phyloP scores from a whole-genome alignment of 2,888 invertebrate genomes.

The Athetis lepigone region DNA sequence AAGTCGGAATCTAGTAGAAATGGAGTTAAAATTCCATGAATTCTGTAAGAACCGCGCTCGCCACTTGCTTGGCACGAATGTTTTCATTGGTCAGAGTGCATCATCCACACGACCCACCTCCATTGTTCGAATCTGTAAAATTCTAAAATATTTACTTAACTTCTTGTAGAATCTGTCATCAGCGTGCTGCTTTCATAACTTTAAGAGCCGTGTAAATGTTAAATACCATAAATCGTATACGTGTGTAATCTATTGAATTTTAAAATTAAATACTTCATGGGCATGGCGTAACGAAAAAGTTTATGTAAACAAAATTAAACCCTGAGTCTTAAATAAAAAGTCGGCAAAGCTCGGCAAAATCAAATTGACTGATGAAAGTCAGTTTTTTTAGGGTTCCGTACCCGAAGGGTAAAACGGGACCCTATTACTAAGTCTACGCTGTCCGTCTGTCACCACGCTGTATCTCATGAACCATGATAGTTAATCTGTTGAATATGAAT shows the following conservation, averaged over 20 bases:
- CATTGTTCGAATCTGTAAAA: slow-evolving; percentile 66
- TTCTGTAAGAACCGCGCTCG: slow-evolving; percentile 12
- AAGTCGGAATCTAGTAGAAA: slow-evolving; percentile 15
- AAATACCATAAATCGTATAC: background rate
- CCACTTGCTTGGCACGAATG: slow-evolving; percentile 23
- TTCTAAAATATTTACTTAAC: slow-evolving; percentile 45
- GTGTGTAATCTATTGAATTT: background rate
- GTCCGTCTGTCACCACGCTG: too few species aligned
- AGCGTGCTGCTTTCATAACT: slow-evolving; percentile 26
- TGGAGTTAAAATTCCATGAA: slow-evolving; percentile 23
- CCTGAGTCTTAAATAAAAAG: too few species aligned
- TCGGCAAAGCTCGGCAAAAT: too few species aligned
- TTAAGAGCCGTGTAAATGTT: slow-evolving; percentile 2
- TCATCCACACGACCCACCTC: slow-evolving; percentile 25
- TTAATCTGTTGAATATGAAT: too few species aligned
- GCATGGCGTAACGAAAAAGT: too few species aligned
- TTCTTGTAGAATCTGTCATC: slow-evolving; percentile 6
- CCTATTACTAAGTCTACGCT: too few species aligned
- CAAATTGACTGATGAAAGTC: too few species aligned
- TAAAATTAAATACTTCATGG: background rate
- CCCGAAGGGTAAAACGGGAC: too few species aligned
- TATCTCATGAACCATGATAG: too few species aligned
- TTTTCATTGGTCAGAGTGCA: slow-evolving; percentile 38
- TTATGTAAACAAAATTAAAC: background rate
- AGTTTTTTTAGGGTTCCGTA: too few species aligned